Evolutionary conservation across 2,797 vertebrate species (phyloP), one percentile per base, ranked within the genome.

Genomic region (Pangasius mekongensis): DNA sequence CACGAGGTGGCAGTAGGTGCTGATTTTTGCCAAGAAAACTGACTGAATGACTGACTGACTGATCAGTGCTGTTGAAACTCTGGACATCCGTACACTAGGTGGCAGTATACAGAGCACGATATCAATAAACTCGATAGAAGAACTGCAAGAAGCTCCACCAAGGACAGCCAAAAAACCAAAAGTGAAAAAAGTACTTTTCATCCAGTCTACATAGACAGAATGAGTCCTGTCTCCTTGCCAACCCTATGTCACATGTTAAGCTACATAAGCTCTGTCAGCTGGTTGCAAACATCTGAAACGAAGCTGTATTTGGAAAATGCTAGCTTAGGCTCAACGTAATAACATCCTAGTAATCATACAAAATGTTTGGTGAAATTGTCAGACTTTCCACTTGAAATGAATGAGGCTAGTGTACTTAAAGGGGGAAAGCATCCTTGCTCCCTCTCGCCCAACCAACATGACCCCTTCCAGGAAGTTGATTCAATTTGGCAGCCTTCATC

Each of bases 41-140:
- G 24, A 74, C 20, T 16, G 20, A 47, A 7, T 47, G 3, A 18
- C 22, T 73, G 22, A 24, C 9, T 20, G 27, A 36, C 9, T 56
- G 54, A 58, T 36, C 10, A 5, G 2, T 5, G 3, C 52, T 80
- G 30, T 81, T 81, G 3, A 62, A 60, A 82, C 20, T 24, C 20
- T 24, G 11, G 30, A 47, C 18, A 58, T 8, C 74, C 4, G 58
- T 74, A 91, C 93, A 93, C 90, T 87, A 92, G 93, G 90, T 89
- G 92, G 92, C 60, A 88, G 62, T 82, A 83, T 69, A 83, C 85
- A 78, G 62, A 76, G 78, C 62, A 88, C 11, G 0, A 24, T 80
- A 80, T 56, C 8, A 80, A 36, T 33, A 36, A 33, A 36, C 54
- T 36, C 18, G 22, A 58, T 16, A 20, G 30, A 80, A 33, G 77